Evolutionary conservation across 2,888 invertebrate genomes (phyloP), one percentile per base, ranked within the genome.

Genomic region (Noctua janthe): DNA sequence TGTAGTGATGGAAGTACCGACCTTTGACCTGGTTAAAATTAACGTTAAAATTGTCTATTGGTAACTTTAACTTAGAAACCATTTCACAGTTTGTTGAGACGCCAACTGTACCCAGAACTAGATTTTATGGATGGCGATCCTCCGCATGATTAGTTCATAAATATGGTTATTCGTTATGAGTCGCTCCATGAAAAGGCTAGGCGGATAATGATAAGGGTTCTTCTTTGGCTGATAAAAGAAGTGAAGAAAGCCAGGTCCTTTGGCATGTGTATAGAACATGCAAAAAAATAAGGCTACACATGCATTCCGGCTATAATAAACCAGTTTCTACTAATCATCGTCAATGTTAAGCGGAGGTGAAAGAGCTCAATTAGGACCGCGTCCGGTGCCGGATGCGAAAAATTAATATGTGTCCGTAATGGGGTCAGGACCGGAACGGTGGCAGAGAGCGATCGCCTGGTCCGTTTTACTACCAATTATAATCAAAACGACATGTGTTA

Each of bases 341-440:
- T 83, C 80, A 84, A 77, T 81, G 81, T 79, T 83, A 78, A 81
- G 71, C 59, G 83, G 67, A 87, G 83, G 90, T 93, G 91, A 92
- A 92, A 94, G 93, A 91, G 92, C 92, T 92, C 92, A 94, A 94
- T 95, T 94, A 94, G 87, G 75, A 78, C 62, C 88, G 89, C 91
- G 92, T 91, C 91, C 88, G 92, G 91, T 91, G 90, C 91, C 92
- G 94, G 94, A 93, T 93, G 94, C 94, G 94, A 95, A 96, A 95
- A 95, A 95, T 95, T 95, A 94, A 95, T 95, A 94, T 92, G 94
- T 91, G 78, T 89, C 91, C 89, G 91, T 94, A 94, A 95, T 94
- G 93, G 93, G 91, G 89, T 79, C 86, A 88, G 86, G 88, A 84
- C 91, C 90, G 90, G 89, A 89, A 89, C 87, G 87, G 85, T 89